These are phyloP conservation scores for Ecliptopera silaceata DNA, from an alignment of 2,888 invertebrate species.

Conservation along the genomic window DNA sequence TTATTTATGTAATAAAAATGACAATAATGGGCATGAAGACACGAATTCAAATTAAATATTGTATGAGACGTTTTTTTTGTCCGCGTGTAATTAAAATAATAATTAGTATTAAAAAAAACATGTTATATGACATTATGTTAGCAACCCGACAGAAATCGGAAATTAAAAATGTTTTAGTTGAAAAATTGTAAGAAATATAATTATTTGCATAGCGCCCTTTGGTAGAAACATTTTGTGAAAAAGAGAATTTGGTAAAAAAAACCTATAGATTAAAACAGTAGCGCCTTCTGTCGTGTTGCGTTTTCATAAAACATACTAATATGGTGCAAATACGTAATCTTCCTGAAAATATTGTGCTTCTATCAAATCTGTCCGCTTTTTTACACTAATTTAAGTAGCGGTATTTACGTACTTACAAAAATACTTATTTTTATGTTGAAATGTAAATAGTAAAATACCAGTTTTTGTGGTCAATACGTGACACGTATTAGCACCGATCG, in stretches of 20 bases:
- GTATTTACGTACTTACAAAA: too few species aligned
- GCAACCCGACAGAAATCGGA: neutral
- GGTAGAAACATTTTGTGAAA: too few species aligned
- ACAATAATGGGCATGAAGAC: too few species aligned
- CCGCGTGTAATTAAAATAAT: neutral
- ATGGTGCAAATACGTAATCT: neutral
- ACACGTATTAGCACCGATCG: conserved; percentile 3
- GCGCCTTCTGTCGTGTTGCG: neutral
- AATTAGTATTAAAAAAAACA: neutral
- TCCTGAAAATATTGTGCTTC: too few species aligned
- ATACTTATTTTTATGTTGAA: too few species aligned
- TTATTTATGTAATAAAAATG: too few species aligned
- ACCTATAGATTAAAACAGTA: neutral
- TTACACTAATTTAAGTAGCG: too few species aligned
- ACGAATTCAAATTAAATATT: neutral
- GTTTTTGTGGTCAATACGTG: too few species aligned
- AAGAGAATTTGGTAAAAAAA: too few species aligned
- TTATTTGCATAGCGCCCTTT: too few species aligned
- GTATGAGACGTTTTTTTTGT: neutral
- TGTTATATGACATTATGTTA: neutral
- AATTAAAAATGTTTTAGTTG: neutral
- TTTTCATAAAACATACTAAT: neutral
- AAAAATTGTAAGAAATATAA: neutral
- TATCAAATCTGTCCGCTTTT: too few species aligned
- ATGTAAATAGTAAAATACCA: too few species aligned